Percentiles rank a stretch among this genome's conserved stretches.
Evolutionary conservation across 2,888 invertebrate genomes (phyloP).

Genomic region (Siphonodentalium dalli): DNA sequence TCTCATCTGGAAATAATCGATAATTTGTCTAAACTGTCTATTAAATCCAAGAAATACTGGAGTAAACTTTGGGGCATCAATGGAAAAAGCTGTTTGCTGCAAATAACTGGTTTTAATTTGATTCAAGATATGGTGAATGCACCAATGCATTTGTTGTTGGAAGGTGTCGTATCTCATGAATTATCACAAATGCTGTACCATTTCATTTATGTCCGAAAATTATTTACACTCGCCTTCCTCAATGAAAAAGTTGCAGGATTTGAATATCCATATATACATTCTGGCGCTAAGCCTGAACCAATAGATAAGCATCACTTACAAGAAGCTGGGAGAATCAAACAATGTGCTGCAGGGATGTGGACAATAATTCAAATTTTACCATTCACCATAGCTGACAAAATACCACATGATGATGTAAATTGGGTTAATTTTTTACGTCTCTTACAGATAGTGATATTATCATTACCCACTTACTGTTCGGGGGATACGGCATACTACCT

Average conservation of each 20-base stretch:
- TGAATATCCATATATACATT: neutral
- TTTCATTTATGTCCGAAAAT: neutral
- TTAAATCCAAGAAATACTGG: slow-evolving; percentile 6
- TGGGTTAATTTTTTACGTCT: slow-evolving; percentile 19
- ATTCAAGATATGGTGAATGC: slow-evolving; percentile 23
- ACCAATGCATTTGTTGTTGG: slow-evolving; percentile 24
- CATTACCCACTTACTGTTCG: slow-evolving; percentile 3
- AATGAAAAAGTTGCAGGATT: slow-evolving; percentile 4
- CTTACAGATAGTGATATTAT: slow-evolving; percentile 13
- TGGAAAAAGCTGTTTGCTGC: neutral
- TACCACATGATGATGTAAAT: slow-evolving; percentile 10
- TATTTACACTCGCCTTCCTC: neutral
- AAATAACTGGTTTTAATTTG: slow-evolving; percentile 11
- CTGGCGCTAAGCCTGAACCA: slow-evolving; percentile 10
- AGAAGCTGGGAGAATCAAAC: slow-evolving; percentile 1
- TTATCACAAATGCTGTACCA: slow-evolving; percentile 1
- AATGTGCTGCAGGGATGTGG: slow-evolving; percentile 13
- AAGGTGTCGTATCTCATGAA: slow-evolving; percentile 5
- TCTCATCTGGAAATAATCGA: slow-evolving; percentile 16
- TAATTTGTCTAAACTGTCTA: neutral
- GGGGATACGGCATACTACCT: neutral
- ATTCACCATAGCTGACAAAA: slow-evolving; percentile 14
- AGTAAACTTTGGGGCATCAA: slow-evolving; percentile 19
- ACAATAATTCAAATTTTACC: slow-evolving; percentile 8
- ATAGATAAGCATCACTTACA: slow-evolving; percentile 8